Evolutionary conservation across 1,140 invertebrate species (phyloP), one percentile per base, ranked within the genome.

Genomic region (Pissodes strobi): DNA sequence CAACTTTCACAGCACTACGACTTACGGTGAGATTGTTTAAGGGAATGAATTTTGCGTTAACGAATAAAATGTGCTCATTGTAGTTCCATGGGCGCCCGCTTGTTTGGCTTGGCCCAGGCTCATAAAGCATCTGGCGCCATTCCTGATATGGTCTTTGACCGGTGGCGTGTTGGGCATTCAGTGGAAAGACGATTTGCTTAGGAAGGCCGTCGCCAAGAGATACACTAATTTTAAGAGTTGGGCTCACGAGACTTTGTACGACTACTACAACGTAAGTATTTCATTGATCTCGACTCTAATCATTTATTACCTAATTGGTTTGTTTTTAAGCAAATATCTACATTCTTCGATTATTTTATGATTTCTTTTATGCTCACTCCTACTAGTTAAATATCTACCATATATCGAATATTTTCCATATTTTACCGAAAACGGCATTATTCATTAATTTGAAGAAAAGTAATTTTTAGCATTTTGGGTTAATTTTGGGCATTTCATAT

Each of bases 31-130:
- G 58, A 27, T 49, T 22, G 4, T 21, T 17, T 48, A 17, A 48
- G 18, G 8, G 38, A 3, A 22, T 49, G 8, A 43, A 12, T 43
- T 43, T 43, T 3, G 8, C 18, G 39, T 43, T 13, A 23, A 22
- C 23, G 45, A n/a, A n/a, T n/a, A n/a, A n/a, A n/a, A n/a, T n/a
- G n/a, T n/a, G n/a, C n/a, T n/a, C n/a, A n/a, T 71, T 74, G 23
- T 71, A 87, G 85, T 85, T 19, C 77, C 80, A 10, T 86, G 85
- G 85, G 84, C 86, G 15, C 85, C 86, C 37, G 86, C 87, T 13
- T 84, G 84, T 51, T 75, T 90, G 53, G 82, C 89, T 60, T 88
- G 88, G 88, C 83, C 86, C 2, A 83, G 86, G 68, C 77, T 91
- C 30, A 82, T 82, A 3, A 84, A 86, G 60, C 82, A 86, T 57